Evolutionary conservation across 1,140 invertebrate genomes (phyloP).

Genomic region (Tetranychus cinnabarinus): DNA sequence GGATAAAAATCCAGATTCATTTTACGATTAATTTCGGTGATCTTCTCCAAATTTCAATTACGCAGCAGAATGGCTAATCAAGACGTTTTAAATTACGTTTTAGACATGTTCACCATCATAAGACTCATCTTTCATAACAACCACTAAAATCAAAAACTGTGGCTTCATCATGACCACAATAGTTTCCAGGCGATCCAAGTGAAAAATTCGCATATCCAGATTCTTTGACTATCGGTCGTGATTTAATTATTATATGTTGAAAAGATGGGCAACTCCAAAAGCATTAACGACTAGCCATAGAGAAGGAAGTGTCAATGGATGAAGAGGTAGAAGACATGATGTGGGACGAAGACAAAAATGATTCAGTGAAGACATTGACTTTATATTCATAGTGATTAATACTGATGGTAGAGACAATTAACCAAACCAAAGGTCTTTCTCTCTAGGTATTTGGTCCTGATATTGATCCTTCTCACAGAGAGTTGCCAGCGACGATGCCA

Average conservation of each 20-base stretch:
- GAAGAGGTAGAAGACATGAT: constrained; percentile 12
- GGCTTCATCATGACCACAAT: neutral
- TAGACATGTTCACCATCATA: neutral
- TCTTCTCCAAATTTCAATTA: constrained; percentile 69
- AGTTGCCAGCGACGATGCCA: constrained; percentile 43
- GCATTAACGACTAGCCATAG: constrained; percentile 62
- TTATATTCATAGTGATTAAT: constrained; percentile 5
- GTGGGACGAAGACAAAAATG: constrained; percentile 11
- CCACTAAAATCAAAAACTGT: neutral
- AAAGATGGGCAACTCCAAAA: constrained; percentile 44
- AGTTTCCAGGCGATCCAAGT: neutral
- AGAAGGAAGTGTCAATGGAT: constrained; percentile 59
- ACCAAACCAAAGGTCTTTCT: constrained; percentile 20
- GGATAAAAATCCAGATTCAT: constrained; percentile 89
- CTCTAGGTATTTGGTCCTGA: constrained; percentile 22
- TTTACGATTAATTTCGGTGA: constrained; percentile 62
- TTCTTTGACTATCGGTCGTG: neutral
- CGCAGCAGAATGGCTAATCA: constrained; percentile 71
- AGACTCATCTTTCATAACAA: neutral
- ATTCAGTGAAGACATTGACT: neutral
- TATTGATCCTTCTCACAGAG: constrained; percentile 51
- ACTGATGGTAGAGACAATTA: constrained; percentile 9
- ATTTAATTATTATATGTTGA: neutral
- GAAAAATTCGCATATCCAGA: neutral
- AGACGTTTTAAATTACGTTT: constrained; percentile 56